phyloP scores from a whole-genome alignment of 2,113 vertebrate species.

The Centropus unirufus region DNA sequence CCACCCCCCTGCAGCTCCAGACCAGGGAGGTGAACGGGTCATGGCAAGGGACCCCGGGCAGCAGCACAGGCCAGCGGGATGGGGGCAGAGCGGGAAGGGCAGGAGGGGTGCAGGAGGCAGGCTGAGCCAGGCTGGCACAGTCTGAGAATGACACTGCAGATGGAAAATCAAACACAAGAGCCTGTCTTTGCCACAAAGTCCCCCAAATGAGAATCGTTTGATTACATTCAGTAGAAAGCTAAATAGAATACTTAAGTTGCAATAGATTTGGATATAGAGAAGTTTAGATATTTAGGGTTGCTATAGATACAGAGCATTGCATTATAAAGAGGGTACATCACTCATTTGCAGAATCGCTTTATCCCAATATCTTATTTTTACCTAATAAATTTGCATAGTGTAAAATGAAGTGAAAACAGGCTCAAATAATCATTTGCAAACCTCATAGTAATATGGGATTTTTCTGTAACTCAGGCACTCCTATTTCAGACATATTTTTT shows the following conservation, averaged over 20 bases:
- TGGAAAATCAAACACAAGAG: background rate
- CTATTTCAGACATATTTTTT: background rate
- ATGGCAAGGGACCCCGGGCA: background rate
- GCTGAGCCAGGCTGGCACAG: background rate
- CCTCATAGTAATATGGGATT: background rate
- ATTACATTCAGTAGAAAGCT: background rate
- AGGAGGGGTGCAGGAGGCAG: background rate
- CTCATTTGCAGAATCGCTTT: background rate
- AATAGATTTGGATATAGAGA: background rate
- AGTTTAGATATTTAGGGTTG: background rate
- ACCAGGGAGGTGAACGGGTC: accelerated
- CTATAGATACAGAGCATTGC: background rate
- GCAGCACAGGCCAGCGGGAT: accelerated
- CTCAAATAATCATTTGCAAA: background rate
- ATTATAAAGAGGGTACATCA: background rate
- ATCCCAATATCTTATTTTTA: background rate
- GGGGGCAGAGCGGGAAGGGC: background rate
- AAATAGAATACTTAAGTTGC: background rate
- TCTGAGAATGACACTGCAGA: accelerated
- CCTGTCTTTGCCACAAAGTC: background rate
- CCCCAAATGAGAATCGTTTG: background rate
- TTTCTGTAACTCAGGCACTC: background rate
- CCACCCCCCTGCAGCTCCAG: background rate
- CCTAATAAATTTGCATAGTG: background rate
- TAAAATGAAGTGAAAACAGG: slow-evolving; percentile 38